These are phyloP conservation scores for Trochalopteron elliotii DNA, from an alignment of 2,113 vertebrate species.

Conservation along the genomic window DNA sequence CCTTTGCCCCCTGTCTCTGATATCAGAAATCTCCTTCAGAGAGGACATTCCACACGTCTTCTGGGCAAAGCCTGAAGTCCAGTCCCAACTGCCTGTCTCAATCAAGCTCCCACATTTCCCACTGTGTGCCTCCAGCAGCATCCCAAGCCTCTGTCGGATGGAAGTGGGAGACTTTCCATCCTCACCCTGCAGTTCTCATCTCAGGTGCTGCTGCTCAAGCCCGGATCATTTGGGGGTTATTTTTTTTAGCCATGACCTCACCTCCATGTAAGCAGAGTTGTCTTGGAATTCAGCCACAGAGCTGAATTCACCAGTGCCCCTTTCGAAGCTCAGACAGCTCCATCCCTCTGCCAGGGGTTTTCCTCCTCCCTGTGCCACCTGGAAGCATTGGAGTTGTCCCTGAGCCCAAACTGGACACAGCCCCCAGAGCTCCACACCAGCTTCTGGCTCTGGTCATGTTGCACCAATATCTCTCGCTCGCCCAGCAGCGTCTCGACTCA, in stretches of 20 bases:
- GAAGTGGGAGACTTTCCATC: background rate
- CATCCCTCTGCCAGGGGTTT: background rate
- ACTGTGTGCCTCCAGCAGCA: background rate
- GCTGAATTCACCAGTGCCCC: background rate
- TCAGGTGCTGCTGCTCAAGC: background rate
- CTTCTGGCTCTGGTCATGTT: background rate
- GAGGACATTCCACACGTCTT: rapidly evolving
- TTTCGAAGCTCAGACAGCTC: background rate
- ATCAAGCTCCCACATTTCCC: rapidly evolving
- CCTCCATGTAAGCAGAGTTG: background rate
- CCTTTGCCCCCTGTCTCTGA: background rate
- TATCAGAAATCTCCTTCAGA: background rate
- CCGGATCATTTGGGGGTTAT: background rate
- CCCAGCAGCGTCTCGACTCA: background rate
- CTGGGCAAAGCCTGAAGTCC: background rate
- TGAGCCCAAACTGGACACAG: background rate
- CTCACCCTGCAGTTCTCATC: background rate
- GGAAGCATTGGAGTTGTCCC: background rate
- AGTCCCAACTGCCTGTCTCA: rapidly evolving
- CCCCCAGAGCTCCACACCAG: rapidly evolving
- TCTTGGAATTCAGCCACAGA: background rate
- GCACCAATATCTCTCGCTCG: rapidly evolving
- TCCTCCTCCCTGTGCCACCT: background rate
- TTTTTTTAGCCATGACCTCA: background rate
- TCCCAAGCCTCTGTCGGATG: background rate